Conservation (phyloP, 2,888 invertebrate species). For the Athetis lepigone region DNA sequence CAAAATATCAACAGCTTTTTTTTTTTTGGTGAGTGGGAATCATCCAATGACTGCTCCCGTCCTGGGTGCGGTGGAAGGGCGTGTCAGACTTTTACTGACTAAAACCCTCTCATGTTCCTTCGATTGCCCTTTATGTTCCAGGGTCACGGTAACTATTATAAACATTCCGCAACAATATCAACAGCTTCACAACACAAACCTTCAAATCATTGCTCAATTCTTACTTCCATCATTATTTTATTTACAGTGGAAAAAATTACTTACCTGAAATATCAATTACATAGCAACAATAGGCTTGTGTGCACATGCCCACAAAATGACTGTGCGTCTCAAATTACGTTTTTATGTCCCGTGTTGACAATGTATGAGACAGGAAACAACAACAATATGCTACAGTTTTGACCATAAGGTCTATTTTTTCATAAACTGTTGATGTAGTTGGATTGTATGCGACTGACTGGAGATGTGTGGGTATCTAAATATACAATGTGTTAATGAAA, state of each 20-base stretch:
- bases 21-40: no score
- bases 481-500: no score
- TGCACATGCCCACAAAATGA: constrained; percentile 36
- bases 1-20: neutral
- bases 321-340: constrained; percentile 43
- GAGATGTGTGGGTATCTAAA: no score
- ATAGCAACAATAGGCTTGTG: constrained; percentile 6
- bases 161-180: neutral
- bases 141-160: no score
- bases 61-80: no score
- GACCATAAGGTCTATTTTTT: constrained; percentile 26
- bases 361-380: constrained; percentile 46
- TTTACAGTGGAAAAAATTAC: neutral
- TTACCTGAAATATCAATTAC: constrained; percentile 54
- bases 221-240: neutral
- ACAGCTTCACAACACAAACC: neutral
- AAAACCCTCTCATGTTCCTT: no score
- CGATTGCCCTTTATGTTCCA: no score
- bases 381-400: constrained; percentile 46
- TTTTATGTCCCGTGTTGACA: neutral
- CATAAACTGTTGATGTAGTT: neutral
- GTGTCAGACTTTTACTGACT: no score
- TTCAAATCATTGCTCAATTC: neutral
- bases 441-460: constrained; percentile 9
- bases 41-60: no score